Base-by-base conservation (phyloP, 2,888 invertebrate genomes). In the Tinea semifulvella region DNA sequence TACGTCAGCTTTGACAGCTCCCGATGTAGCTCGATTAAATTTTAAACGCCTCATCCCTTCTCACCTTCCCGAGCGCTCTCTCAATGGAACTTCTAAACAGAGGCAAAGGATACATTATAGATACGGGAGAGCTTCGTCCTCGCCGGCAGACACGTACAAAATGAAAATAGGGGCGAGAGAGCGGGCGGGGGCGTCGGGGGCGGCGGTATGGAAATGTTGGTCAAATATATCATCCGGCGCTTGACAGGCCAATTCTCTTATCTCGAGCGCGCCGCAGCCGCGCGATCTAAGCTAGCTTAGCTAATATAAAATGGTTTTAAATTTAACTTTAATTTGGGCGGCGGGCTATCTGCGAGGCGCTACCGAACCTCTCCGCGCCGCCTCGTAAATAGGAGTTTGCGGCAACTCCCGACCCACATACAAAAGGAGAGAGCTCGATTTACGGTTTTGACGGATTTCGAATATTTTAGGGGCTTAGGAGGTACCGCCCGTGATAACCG, bases 211-310 rank as follows among this genome's bases (percentile, higher is more conserved):
- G 89, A 90, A 90, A 90, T 90, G 89, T 88, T 88, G 89, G 89
- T 88, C 89, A 89, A 89, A 90, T 90, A 90, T 90, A 90, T 90
- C 90, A 90, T 90, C 89, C 89, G 82, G 88, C 60, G 87, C 85
- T 86, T 90, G 90, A 90, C 90, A 90, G 89, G 89, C 89, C 90
- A 90, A 90, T 90, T 90, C 90, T 89, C 89, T 89, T 89, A 89
- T 89, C 89, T 87, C 72, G 65, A 70, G 79, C 81, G 83, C 77
- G 79, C 82, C 77, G 80, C 82, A 68, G 72, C 76, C 68, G 67
- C 71, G 68, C 75, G 79, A 80, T 80, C 80, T 80, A 77, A 79
- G 74, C 76, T 74, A 74, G 80, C 80, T 79, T 75, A 77, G 76
- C 79, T 80, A 80, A 80, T 80, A 80, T 80, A 80, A 80, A 80